phyloP scores from a whole-genome alignment of 2,888 invertebrate genomes.

The Ochropleura plecta region DNA sequence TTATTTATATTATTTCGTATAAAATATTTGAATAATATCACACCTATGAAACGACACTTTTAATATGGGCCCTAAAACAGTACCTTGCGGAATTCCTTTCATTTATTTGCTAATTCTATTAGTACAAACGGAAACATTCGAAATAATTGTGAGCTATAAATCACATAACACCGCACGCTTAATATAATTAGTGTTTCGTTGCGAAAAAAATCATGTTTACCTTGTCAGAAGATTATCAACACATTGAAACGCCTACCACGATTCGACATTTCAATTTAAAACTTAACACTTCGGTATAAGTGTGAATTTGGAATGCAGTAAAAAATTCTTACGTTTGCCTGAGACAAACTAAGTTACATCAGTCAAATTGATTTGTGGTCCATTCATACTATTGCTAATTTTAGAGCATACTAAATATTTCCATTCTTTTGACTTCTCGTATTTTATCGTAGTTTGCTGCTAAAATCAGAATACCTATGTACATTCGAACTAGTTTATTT shows the following conservation, averaged over 20 bases:
- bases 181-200: conserved; percentile 51
- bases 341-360: conserved; percentile 37
- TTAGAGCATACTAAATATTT: conserved; percentile 33
- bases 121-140: background rate
- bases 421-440: background rate
- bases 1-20: background rate
- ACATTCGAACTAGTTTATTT: no score
- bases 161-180: conserved; percentile 26
- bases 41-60: background rate
- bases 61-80: conserved; percentile 5
- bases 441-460: conserved; percentile 9
- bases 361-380: conserved; percentile 28
- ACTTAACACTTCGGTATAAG: conserved; percentile 19
- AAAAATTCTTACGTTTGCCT: conserved; percentile 23
- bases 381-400: conserved; percentile 34
- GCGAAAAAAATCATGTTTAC: conserved; percentile 53
- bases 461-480: background rate
- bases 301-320: conserved; percentile 19
- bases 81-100: conserved; percentile 25
- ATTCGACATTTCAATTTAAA: conserved; percentile 18
- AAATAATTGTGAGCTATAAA: conserved; percentile 38
- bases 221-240: conserved; percentile 60
- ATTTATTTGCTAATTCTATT: background rate
- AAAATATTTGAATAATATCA: background rate
- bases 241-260: conserved; percentile 44